Evolutionary conservation across 2,888 invertebrate genomes (phyloP).

Genomic region (Trichogramma dendrolimi): DNA sequence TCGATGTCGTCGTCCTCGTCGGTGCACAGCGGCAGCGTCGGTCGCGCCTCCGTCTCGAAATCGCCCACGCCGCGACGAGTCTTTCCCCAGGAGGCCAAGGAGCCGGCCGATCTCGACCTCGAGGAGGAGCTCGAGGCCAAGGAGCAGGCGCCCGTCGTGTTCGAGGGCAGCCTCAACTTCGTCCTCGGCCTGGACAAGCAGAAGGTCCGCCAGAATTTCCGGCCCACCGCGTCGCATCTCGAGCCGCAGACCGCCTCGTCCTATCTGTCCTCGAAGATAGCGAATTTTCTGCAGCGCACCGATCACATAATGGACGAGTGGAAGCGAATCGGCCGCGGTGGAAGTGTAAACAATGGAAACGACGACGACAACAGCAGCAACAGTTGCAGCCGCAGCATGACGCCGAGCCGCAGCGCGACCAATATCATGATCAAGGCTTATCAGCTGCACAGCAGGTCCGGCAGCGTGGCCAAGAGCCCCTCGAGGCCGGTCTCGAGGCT

Average conservation of each 20-base stretch:
- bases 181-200: slow-evolving; percentile 71
- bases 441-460: slow-evolving; percentile 58
- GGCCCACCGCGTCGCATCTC: slow-evolving; percentile 70
- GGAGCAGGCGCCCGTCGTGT: slow-evolving; percentile 75
- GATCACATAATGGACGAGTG: slow-evolving; percentile 88
- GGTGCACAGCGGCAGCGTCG: slow-evolving; percentile 2
- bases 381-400: slow-evolving; percentile 17
- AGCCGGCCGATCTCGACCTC: slow-evolving; percentile 51
- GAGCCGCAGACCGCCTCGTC: slow-evolving; percentile 76
- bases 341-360: slow-evolving; percentile 6
- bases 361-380: slow-evolving; percentile 3
- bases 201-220: slow-evolving; percentile 64
- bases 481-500: slow-evolving; percentile 35
- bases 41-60: background rate
- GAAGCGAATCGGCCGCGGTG: slow-evolving; percentile 65
- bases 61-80: slow-evolving; percentile 28
- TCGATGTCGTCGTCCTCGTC: slow-evolving; percentile 30
- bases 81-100: slow-evolving; percentile 44
- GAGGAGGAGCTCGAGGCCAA: slow-evolving; percentile 54
- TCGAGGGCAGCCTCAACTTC: slow-evolving; percentile 77
- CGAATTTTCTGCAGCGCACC: slow-evolving; percentile 74
- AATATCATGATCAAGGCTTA: slow-evolving; percentile 82
- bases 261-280: slow-evolving; percentile 70
- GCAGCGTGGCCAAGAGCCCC: slow-evolving; percentile 43
- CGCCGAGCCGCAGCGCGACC: slow-evolving; percentile 66